A percentile compares a stretch with the other conserved stretches of the same genome.
Evolutionary conservation across 1,140 invertebrate species (phyloP).

Genomic region (Brachionus sp.): DNA sequence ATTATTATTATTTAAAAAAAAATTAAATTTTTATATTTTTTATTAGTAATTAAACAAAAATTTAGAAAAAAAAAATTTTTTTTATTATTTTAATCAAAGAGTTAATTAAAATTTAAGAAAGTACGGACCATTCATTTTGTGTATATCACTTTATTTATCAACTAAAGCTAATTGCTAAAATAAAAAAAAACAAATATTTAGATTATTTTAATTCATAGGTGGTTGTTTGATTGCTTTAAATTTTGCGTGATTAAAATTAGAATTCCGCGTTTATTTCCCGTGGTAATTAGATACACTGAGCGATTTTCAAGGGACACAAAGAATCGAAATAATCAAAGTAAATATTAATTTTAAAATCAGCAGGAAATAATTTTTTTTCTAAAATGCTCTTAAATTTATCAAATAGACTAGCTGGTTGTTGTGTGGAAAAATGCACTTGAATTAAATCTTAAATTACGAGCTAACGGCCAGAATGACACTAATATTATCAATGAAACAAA

Average conservation of each 20-base stretch:
- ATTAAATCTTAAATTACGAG: not conserved
- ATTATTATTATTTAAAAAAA: too few relatives aligned
- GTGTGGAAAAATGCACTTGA: not conserved
- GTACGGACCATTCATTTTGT: too few relatives aligned
- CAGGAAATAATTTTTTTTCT: not conserved
- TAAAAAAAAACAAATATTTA: not conserved
- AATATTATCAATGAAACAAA: not conserved
- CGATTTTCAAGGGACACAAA: not conserved
- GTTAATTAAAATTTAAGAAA: too few relatives aligned
- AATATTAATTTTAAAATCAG: not conserved
- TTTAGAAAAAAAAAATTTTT: too few relatives aligned
- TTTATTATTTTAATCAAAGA: too few relatives aligned
- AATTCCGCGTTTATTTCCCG: not conserved
- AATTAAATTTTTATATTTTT: too few relatives aligned
- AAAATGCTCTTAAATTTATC: not conserved
- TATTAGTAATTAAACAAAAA: too few relatives aligned
- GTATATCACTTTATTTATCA: not conserved
- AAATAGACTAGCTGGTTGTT: not conserved
- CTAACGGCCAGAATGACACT: not conserved
- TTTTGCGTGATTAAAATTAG: not conserved
- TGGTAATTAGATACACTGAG: not conserved
- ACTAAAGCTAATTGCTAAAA: not conserved
- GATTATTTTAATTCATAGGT: not conserved
- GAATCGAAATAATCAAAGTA: not conserved
- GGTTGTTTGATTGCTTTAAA: not conserved